These are phyloP conservation scores for Accipiter virgatus DNA, from an alignment of 2,113 vertebrate species.

Conservation along the genomic window DNA sequence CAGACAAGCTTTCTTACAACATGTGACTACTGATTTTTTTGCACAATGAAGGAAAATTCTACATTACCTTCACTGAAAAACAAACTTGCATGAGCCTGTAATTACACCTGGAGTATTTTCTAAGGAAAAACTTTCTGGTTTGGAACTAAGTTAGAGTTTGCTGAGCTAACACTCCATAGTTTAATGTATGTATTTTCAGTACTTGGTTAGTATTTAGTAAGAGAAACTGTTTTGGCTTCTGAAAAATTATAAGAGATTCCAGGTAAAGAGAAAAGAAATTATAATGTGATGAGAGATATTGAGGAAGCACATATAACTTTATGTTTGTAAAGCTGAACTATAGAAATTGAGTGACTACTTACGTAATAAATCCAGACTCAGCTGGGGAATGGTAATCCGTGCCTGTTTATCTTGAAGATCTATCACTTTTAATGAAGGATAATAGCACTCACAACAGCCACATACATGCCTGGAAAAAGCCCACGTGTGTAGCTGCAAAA, in stretches of 20 bases:
- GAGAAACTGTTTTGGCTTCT: conserved; percentile 18
- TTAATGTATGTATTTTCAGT: background rate
- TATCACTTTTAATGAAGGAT: conserved; percentile 57
- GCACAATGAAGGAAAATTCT: background rate
- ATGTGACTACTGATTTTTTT: background rate
- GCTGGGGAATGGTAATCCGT: background rate
- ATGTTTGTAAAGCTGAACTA: conserved; percentile 25
- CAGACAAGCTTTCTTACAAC: background rate
- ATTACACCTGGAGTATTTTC: conserved; percentile 1
- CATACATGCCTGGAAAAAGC: conserved; percentile 45
- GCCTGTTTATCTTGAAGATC: conserved; percentile 47
- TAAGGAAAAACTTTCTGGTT: background rate
- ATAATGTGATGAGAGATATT: conserved; percentile 62
- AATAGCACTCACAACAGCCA: conserved; percentile 39
- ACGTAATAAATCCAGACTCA: conserved; percentile 27
- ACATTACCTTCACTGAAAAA: background rate
- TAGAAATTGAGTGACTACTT: conserved; percentile 5
- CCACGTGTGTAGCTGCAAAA: conserved; percentile 44
- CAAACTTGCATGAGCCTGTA: background rate
- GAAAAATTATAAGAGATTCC: conserved; percentile 23
- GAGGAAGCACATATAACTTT: background rate
- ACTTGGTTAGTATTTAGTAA: background rate
- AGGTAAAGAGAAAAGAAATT: conserved; percentile 43
- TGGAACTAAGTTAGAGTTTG: background rate
- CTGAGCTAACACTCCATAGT: background rate